A percentile compares a stretch with the other conserved stretches of the same genome.
Conservation (phyloP, 1,140 invertebrate genomes). For the Anoplophora glabripennis region DNA sequence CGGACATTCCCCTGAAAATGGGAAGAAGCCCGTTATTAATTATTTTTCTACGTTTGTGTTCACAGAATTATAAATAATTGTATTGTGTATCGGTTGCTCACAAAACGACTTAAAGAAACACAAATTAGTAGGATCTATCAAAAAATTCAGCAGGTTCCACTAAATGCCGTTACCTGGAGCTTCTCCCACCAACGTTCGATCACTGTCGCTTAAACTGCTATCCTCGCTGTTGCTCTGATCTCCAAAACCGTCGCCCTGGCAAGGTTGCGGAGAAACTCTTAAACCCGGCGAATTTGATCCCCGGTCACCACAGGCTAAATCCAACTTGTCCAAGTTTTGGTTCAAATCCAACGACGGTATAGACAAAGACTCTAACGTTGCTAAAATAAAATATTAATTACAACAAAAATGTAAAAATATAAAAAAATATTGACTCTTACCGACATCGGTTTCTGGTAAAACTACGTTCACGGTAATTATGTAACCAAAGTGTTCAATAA, state of each 20-base stretch:
- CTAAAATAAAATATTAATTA: constrained; percentile 36
- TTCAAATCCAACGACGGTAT: constrained; percentile 53
- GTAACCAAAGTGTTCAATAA: constrained; percentile 57
- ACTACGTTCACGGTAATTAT: constrained; percentile 60
- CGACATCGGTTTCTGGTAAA: constrained; percentile 59
- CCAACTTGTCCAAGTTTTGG: constrained; percentile 38
- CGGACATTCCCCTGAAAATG: constrained; percentile 36
- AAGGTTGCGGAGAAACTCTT: constrained; percentile 38
- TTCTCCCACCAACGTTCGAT: constrained; percentile 66
- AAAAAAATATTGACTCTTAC: constrained; percentile 38
- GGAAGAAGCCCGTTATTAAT: background rate
- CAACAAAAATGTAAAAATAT: too few relatives aligned
- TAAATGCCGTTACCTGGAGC: constrained; percentile 52
- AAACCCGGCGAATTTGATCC: constrained; percentile 31
- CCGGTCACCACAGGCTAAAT: constrained; percentile 30
- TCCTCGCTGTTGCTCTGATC: constrained; percentile 73
- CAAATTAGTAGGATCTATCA: too few relatives aligned
- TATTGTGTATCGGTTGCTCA: too few relatives aligned
- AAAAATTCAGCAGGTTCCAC: too few relatives aligned
- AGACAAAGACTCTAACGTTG: constrained; percentile 54
- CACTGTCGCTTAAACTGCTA: constrained; percentile 74
- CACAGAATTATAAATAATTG: too few relatives aligned
- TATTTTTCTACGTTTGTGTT: too few relatives aligned
- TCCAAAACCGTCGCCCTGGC: constrained; percentile 27
- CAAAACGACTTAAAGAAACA: too few relatives aligned